Evolutionary conservation across 2,888 invertebrate species (phyloP), one percentile per base, ranked within the genome.

Genomic region (Hemaris fuciformis): DNA sequence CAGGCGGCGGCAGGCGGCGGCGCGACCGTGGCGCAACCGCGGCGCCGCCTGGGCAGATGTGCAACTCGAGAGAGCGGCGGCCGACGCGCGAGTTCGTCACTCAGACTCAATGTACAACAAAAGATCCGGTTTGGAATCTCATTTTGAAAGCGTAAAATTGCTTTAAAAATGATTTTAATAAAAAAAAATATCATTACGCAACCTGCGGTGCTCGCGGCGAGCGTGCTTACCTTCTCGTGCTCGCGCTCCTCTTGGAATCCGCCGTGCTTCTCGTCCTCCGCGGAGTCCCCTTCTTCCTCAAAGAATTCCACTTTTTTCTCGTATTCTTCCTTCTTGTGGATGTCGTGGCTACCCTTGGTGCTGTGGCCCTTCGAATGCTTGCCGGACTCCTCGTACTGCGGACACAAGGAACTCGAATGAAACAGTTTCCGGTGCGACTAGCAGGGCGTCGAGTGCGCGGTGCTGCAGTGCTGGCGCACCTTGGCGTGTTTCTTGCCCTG

Each of bases 291-390:
- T 63, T 94, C 94, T 79, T 96, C 96, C 75, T 96, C 96, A 75
- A 95, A 96, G 88, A 96, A 96, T 76, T 96, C 96, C 34, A 95
- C 94, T 64, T 95, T 95, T 79, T 96, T 96, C 75, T 95, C 95
- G 76, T 94, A 96, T 74, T 96, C 96, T 69, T 96, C 96, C 74
- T 95, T 96, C 75, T 96, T 96, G 79, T 95, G 95, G 53, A 96
- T 93, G 74, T 95, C 95, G 76, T 96, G 96, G 73, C 94, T 95
- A 1, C 96, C 96, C 79, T 96, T 95, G 0, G 96, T 96, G 79
- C 94, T 95, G 82, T 96, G 95, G 0, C 96, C 96, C 80, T 96
- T 96, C 6, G 94, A 93, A 70, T 96, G 95, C 66, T 95, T 94
- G 0, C 95, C 95, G 0, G 94, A 93, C 71, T 95, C 94, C 42